phyloP scores from a whole-genome alignment of 2,797 vertebrate genomes.

The Numenius phaeopus region DNA sequence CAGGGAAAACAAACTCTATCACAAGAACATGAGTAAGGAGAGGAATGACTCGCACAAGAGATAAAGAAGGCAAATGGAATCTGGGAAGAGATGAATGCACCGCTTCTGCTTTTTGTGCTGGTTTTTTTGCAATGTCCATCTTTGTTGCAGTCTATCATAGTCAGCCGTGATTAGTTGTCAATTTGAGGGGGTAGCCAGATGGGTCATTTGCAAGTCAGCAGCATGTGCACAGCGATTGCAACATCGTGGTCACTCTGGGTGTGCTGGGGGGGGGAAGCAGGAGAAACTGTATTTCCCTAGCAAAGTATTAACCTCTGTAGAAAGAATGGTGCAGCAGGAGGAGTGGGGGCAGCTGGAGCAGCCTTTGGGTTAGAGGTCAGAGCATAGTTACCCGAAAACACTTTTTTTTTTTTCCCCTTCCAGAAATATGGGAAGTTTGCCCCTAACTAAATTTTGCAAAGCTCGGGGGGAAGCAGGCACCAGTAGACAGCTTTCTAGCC shows the following conservation, averaged over 20 bases:
- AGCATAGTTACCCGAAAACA: background rate
- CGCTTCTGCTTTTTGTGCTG: background rate
- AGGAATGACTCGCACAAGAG: background rate
- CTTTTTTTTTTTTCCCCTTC: background rate
- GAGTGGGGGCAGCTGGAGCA: background rate
- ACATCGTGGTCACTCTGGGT: background rate
- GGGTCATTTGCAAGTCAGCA: background rate
- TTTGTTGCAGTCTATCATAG: background rate
- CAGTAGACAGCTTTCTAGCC: background rate
- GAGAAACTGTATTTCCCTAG: background rate
- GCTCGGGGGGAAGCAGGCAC: background rate
- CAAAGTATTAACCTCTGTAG: background rate
- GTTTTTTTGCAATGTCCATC: background rate
- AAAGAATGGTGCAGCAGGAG: background rate
- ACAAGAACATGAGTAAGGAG: background rate
- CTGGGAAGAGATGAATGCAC: background rate
- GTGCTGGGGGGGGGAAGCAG: background rate
- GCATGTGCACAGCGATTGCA: fast-evolving
- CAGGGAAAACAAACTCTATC: background rate
- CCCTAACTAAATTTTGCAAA: background rate
- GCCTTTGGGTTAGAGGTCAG: background rate
- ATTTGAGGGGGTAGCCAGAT: background rate
- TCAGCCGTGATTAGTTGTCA: fast-evolving
- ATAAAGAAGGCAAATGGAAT: background rate
- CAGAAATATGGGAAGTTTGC: background rate